phyloP scores from a whole-genome alignment of 2,797 vertebrate genomes.

The Menidia menidia region DNA sequence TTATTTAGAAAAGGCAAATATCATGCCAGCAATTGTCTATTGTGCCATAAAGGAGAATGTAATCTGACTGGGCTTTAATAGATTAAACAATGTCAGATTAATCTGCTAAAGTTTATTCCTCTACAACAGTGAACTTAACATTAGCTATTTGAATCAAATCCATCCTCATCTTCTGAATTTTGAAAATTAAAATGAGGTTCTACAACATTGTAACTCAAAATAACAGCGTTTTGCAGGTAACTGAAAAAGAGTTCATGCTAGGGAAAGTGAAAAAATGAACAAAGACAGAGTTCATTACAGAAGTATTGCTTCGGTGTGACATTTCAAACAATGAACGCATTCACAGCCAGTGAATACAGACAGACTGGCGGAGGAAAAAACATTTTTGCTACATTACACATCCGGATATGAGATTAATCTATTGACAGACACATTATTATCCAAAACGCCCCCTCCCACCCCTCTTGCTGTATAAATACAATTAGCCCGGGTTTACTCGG shows the following conservation, averaged over 20 bases:
- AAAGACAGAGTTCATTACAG: too few species aligned
- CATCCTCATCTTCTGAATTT: conserved; percentile 21
- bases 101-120: conserved; percentile 11
- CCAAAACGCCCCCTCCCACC: not conserved
- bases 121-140: not conserved
- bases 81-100: conserved; percentile 27
- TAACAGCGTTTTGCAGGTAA: conserved; percentile 24
- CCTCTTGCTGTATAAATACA: conserved; percentile 18
- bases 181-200: conserved; percentile 12
- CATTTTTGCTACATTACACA: not conserved
- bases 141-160: conserved; percentile 26
- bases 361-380: not conserved
- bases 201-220: conserved; percentile 26
- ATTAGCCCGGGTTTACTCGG: conserved; percentile 8
- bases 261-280: conserved; percentile 8
- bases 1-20: not conserved
- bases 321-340: conserved; percentile 5
- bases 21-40: not conserved
- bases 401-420: conserved; percentile 13
- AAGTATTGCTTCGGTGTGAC: not conserved
- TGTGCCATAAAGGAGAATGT: not conserved
- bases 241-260: conserved; percentile 25
- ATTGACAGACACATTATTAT: conserved; percentile 24
- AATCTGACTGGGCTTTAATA: conserved; percentile 18
- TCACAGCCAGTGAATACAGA: not conserved